Evolutionary conservation across 2,797 vertebrate genomes (phyloP).

Genomic region (Chiroxiphia lanceolata): DNA sequence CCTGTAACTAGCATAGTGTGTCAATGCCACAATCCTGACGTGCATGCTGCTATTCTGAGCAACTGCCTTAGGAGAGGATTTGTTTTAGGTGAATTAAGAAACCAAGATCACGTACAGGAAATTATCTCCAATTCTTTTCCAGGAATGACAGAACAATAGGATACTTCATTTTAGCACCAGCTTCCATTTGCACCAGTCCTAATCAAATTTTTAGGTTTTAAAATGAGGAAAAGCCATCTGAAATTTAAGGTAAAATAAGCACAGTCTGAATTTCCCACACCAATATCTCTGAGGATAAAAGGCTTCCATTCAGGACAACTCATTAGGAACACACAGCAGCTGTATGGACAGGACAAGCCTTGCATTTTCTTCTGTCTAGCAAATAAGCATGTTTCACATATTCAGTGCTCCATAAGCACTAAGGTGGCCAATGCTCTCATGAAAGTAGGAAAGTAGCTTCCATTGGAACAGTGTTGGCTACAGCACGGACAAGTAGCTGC

Average conservation of each 20-base stretch:
- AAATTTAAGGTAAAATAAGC: neutral
- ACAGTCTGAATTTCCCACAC: neutral
- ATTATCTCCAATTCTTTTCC: neutral
- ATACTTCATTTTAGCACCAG: neutral
- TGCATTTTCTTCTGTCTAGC: neutral
- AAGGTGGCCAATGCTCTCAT: neutral
- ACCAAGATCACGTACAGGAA: neutral
- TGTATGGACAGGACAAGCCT: neutral
- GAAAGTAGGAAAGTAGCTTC: neutral
- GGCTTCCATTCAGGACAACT: neutral
- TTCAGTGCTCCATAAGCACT: neutral
- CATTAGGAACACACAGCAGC: neutral
- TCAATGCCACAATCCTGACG: neutral
- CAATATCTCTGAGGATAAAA: neutral
- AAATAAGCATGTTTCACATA: neutral
- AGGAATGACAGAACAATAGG: neutral
- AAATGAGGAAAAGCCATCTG: neutral
- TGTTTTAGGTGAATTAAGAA: constrained; percentile 21
- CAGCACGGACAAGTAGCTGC: neutral
- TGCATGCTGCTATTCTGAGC: neutral
- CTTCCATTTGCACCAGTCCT: neutral
- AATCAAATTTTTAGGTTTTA: neutral
- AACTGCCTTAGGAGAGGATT: neutral
- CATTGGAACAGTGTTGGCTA: neutral
- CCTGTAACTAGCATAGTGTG: neutral